These are phyloP conservation scores for Malurus splendens DNA, from an alignment of 2,797 vertebrate genomes.

Conservation along the genomic window DNA sequence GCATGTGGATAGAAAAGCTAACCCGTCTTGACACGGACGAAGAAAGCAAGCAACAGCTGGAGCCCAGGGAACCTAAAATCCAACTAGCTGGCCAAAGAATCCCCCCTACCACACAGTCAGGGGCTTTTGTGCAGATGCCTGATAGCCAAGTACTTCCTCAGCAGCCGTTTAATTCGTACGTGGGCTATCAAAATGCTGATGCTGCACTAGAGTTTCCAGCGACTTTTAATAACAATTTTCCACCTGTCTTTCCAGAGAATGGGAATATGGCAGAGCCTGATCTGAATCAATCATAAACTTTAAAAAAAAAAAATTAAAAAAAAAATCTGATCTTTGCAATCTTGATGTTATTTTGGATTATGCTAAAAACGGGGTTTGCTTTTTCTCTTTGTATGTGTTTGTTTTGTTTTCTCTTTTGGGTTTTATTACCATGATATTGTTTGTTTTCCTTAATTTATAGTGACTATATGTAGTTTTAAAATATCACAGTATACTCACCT, in stretches of 20 bases:
- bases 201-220: constrained; percentile 65
- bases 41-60: constrained; percentile 76
- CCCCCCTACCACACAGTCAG: constrained; percentile 67
- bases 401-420: constrained; percentile 10
- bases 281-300: constrained; percentile 80
- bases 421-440: constrained; percentile 4
- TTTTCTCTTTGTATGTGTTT: constrained; percentile 39
- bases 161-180: constrained; percentile 78
- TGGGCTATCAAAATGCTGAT: constrained; percentile 76
- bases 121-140: constrained; percentile 78
- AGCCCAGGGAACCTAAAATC: constrained; percentile 79
- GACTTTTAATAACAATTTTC: constrained; percentile 78
- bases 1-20: constrained; percentile 90
- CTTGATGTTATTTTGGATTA: constrained; percentile 41
- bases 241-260: constrained; percentile 75
- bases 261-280: constrained; percentile 79
- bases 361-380: constrained; percentile 30
- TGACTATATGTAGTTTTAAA: background rate
- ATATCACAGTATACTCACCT: background rate
- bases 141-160: constrained; percentile 74
- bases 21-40: constrained; percentile 84
- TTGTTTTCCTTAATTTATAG: constrained; percentile 19
- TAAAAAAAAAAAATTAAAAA: background rate
- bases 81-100: constrained; percentile 71
- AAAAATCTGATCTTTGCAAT: background rate